Evolutionary conservation across 2,797 vertebrate genomes (phyloP).

Genomic region (Eurystomus glaucurus): DNA sequence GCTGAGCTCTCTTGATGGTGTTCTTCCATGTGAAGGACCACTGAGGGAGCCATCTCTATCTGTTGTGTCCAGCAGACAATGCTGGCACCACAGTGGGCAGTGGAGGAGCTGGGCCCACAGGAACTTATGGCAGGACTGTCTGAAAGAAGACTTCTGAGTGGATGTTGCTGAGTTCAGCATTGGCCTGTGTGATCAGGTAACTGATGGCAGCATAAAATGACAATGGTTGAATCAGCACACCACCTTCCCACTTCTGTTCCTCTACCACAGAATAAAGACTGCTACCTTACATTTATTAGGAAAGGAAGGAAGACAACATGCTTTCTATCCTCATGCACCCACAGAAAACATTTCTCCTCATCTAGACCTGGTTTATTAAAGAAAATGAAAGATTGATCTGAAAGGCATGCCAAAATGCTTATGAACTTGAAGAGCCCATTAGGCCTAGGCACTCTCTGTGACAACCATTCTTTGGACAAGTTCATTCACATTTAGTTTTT

Average conservation of each 20-base stretch:
- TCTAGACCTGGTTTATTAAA: background rate
- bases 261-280: background rate
- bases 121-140: no score
- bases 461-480: background rate
- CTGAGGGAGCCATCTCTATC: no score
- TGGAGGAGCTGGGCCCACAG: no score
- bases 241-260: background rate
- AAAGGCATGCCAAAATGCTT: background rate
- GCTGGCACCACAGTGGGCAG: no score
- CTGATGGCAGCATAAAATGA: no score
- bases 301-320: background rate
- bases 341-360: background rate
- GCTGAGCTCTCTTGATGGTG: no score
- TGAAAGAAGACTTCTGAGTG: no score
- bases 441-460: background rate
- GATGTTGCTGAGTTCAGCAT: no score
- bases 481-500: background rate
- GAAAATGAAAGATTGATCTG: background rate
- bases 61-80: no score
- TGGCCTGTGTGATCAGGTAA: no score
- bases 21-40: no score
- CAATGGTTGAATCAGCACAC: no score
- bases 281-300: background rate
- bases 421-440: background rate
- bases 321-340: fast-evolving